phyloP scores from a whole-genome alignment of 2,797 vertebrate genomes.

The Meda fulgida region DNA sequence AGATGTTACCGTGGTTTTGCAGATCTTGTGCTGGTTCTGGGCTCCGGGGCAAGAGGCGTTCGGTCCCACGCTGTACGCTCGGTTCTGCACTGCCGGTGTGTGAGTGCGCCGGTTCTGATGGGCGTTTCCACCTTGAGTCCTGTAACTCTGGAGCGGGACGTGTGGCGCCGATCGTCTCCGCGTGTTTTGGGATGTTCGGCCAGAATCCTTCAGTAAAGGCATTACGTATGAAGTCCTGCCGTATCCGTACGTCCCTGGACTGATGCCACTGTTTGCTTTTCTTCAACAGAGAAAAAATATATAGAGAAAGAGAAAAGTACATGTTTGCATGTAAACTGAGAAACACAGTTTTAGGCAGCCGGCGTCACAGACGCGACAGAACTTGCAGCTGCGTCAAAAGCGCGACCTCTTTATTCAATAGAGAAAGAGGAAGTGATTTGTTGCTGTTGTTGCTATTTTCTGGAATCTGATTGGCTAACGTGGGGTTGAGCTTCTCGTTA shows the following conservation, averaged over 20 bases:
- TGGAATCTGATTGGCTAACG: too few relatives aligned
- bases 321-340: background rate
- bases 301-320: background rate
- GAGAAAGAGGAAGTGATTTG: too few relatives aligned
- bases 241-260: slow-evolving; percentile 89
- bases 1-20: slow-evolving; percentile 85
- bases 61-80: slow-evolving; percentile 67
- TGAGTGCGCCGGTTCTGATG: slow-evolving; percentile 57
- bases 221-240: slow-evolving; percentile 85
- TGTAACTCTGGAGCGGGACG: slow-evolving; percentile 60
- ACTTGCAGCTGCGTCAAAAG: too few relatives aligned
- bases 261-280: slow-evolving; percentile 71
- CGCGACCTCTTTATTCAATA: too few relatives aligned
- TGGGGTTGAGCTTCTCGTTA: too few relatives aligned
- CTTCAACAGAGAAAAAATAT: background rate
- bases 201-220: slow-evolving; percentile 80
- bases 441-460: too few relatives aligned
- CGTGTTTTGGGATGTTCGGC: slow-evolving; percentile 72
- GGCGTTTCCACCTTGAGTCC: slow-evolving; percentile 41
- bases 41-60: slow-evolving; percentile 75
- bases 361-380: too few relatives aligned
- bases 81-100: slow-evolving; percentile 58
- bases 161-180: slow-evolving; percentile 73
- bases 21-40: slow-evolving; percentile 85
- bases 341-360: too few relatives aligned